Base-by-base conservation (phyloP, 2,888 invertebrate genomes). In the Biston stratarius region DNA sequence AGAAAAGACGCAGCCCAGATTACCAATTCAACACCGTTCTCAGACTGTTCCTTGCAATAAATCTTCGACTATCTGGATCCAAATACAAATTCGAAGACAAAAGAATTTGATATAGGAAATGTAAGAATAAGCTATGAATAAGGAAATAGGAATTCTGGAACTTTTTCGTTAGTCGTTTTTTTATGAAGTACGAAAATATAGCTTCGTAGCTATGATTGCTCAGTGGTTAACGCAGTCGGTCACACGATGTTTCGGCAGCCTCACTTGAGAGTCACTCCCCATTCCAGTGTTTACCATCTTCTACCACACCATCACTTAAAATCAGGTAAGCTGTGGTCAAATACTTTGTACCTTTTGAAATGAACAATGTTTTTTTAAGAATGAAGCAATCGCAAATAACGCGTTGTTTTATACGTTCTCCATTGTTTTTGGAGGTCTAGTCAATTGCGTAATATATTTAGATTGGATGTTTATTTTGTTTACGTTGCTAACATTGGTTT, bases 1-100 rank as follows among this genome's bases (percentile, higher is more conserved):
- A 60, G 55, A 60, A 57, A 60, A 69, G 64, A 66, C 64, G 38
- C 60, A 72, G 71, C 70, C 67, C 57, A 67, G 71, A 64, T 72
- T 70, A 68, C 73, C 69, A 74, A 76, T 75, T 72, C 69, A 67
- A 69, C 67, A 67, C 66, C 45, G 62, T 61, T 72, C 58, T 61
- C 60, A 66, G 65, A 70, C 73, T 66, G 62, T 68, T 64, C 67
- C 64, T 58, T 49, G 63, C 70, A 61, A 74, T 75, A 75, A 75
- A 74, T 75, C 72, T 71, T 67, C 47, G 34, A 53, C 66, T 74
- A 71, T 70, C 72, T 69, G 57, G 64, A 59, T 61, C 63, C 47
- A 70, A 69, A 67, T 68, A 72, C 65, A 70, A 70, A 72, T 70
- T 72, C 69, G 68, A 71, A 67, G 64, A 71, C 66, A 69, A 65